Conservation (phyloP, 1,140 invertebrate genomes). For the Callitettix versicolor region DNA sequence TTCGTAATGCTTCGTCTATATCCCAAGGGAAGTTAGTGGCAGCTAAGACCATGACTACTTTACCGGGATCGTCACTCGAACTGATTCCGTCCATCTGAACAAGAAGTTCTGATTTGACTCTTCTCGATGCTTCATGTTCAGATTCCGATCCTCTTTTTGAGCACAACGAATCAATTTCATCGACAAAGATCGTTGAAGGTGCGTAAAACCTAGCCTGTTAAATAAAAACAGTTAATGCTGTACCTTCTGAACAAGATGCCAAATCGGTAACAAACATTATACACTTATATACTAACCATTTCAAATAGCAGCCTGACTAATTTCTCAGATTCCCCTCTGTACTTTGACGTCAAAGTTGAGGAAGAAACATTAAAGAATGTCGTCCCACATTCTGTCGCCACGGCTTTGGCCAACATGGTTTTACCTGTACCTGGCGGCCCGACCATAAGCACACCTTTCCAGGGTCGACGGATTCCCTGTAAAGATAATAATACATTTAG, state of each 20-base stretch:
- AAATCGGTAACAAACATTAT: background rate
- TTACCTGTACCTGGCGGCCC: slow-evolving; percentile 97
- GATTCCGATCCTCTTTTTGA: slow-evolving; percentile 90
- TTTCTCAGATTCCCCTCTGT: slow-evolving; percentile 97
- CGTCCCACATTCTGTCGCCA: slow-evolving; percentile 97
- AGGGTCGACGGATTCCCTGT: slow-evolving; percentile 79
- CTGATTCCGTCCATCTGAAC: slow-evolving; percentile 98
- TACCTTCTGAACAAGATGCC: no score
- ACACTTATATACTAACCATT: slow-evolving; percentile 64
- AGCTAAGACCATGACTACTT: slow-evolving; percentile 94
- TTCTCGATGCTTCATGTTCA: slow-evolving; percentile 94
- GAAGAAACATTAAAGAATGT: slow-evolving; percentile 99
- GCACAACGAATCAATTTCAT: slow-evolving; percentile 98
- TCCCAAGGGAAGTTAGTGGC: slow-evolving; percentile 99
- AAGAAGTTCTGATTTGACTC: slow-evolving; percentile 95
- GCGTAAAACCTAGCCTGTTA: slow-evolving; percentile 92
- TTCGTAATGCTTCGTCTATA: slow-evolving; percentile 91
- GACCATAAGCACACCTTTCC: slow-evolving; percentile 95
- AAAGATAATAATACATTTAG: no score
- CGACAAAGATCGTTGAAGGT: slow-evolving; percentile 98
- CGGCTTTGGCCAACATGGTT: slow-evolving; percentile 98
- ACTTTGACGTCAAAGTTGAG: slow-evolving; percentile 94
- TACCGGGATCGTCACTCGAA: slow-evolving; percentile 52
- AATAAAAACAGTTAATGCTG: slow-evolving; percentile 21
- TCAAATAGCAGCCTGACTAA: slow-evolving; percentile 94